Evolutionary conservation across 2,888 invertebrate genomes (phyloP).

Genomic region (Dusona sp.): DNA sequence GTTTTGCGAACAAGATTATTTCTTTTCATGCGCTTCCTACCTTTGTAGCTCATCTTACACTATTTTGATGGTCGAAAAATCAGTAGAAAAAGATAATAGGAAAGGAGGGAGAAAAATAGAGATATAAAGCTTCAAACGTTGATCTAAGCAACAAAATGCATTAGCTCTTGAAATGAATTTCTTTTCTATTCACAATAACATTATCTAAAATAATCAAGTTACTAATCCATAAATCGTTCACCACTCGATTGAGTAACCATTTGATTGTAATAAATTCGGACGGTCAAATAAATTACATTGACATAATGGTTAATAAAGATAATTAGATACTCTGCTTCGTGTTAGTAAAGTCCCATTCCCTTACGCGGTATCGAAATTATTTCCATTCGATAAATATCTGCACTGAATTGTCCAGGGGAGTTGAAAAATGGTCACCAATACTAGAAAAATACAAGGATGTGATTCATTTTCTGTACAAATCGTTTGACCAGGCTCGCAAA

Average conservation of each 20-base stretch:
- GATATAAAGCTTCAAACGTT: not conserved
- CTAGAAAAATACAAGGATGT: not conserved
- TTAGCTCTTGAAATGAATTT: not conserved
- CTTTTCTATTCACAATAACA: not conserved
- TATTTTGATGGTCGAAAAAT: not conserved
- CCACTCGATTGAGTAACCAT: not conserved
- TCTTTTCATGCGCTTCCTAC: conserved; percentile 3
- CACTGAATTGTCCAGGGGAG: not conserved
- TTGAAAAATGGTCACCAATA: not conserved
- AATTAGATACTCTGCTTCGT: not conserved
- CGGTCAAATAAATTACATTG: not conserved
- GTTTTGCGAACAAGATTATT: conserved; percentile 41
- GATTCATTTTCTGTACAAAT: not conserved
- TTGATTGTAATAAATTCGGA: not conserved
- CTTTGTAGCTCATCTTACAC: not conserved
- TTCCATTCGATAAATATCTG: not conserved
- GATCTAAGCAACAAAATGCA: not conserved
- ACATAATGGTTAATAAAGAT: not conserved
- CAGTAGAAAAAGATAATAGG: not conserved
- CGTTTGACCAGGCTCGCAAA: not conserved
- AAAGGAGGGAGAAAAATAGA: not conserved
- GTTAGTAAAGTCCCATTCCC: not conserved
- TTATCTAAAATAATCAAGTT: not conserved
- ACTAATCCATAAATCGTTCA: not conserved
- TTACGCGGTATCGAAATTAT: not conserved